Base-by-base conservation (phyloP, 2,113 vertebrate genomes). In the Centrocercus urophasianus region DNA sequence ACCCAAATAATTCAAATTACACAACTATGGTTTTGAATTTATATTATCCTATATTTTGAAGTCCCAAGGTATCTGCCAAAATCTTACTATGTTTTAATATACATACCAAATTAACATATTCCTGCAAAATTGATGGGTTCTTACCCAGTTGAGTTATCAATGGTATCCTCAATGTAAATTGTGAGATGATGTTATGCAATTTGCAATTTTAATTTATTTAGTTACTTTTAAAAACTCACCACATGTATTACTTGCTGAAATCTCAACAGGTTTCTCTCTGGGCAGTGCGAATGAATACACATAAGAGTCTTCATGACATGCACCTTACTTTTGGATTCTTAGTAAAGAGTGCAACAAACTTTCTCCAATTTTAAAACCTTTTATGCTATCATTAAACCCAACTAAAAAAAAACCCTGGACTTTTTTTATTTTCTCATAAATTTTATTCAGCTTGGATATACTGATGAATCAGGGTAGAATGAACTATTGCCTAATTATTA, bases 171-270 rank as follows among this genome's bases (percentile, higher is more conserved):
- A 97, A 73, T 54, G 92, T 61, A 93, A 94, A 88, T 83, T 81
- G 48, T 93, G 80, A 92, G 94, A 70, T 93, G 94, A 90, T 86
- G 65, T 24, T 86, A 42, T 86, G 75, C 74, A 97, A 96, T 90
- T 82, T 96, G 79, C 92, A 71, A 94, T 95, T 97, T 97, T 93
- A 91, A 97, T 95, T 92, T 96, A 57, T 60, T 96, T 86, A 54
- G 50, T 81, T 97, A 96, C 83, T 96, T 96, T 93, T 83, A 95
- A 91, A 67, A 96, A 82, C 69, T 82, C 79, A 89, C 85, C 48
- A 87, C 87, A 66, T 96, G 82, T 89, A 94, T 92, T 96, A 96
- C 95, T 97, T 89, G 54, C 79, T 95, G 90, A 97, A 97, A 97
- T 24, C 66, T 96, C 96, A 97, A 81, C 78, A 88, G 83, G 34